Base-by-base conservation (phyloP, 1,140 invertebrate species). In the Scaptomyza pallida region DNA sequence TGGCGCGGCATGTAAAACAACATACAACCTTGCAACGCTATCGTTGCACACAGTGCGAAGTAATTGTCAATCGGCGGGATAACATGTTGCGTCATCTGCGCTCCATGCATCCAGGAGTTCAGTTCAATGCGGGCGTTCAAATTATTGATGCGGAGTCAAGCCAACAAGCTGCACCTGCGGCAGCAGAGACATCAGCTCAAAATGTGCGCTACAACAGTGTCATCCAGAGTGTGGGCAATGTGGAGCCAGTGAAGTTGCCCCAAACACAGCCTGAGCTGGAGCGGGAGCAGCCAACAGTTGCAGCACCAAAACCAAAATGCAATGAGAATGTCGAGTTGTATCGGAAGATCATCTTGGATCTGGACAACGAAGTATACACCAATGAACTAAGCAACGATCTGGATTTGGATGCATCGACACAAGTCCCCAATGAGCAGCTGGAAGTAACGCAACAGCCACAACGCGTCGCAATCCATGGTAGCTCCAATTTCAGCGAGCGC, bases 71-170 rank as follows among this genome's bases (percentile, higher is more conserved):
- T 44, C 91, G 94, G 9, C 94, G 94, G 74, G 94, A 95, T 72
- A 95, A 95, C 67, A 90, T 95, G 55, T 92, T 93, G 19, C 91
- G 94, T 0, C 94, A 95, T 88, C 92, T 95, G 19, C 93, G 93
- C 40, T 94, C 94, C 69, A 93, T 94, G 26, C 94, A 95, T 82
- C 93, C 93, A 2, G 93, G 92, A 3, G 77, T 45, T 4, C 16
- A 64, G 0, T 88, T 79, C 9, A 68, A 76, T 3, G 44, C 40
- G 10, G 45, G 51, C 43, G 85, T 89, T 0, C 61, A 82, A 37
- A 30, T 89, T 1, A 16, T 72, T 2, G 35, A 19, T 6, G 33
- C n/a, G 0, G 6, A 50, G 12, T 0, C 40, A 12, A 4, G 15
- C 43, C 30, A 44, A 26, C 19, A 16, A 8, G 8, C 8, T 15